phyloP scores from a whole-genome alignment of 2,113 vertebrate genomes.

The Pterophyllum scalare region DNA sequence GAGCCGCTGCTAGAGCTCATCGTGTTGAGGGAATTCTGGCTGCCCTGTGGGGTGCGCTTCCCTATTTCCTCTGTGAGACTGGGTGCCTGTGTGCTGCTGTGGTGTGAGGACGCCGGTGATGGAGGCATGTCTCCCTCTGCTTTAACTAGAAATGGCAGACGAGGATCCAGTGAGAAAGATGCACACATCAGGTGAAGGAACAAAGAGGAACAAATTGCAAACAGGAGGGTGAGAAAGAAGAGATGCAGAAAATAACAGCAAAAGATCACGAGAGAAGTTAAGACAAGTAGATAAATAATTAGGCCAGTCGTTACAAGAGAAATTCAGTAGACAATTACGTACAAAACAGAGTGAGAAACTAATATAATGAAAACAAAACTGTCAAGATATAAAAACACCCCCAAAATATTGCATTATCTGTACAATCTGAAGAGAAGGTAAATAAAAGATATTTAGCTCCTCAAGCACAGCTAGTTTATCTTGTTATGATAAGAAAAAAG shows the following conservation, averaged over 20 bases:
- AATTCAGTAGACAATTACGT: not conserved
- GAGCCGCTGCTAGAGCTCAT: conserved; percentile 97
- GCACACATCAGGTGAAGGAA: not conserved
- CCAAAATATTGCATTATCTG: not conserved
- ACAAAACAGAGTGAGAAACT: not conserved
- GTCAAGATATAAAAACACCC: not conserved
- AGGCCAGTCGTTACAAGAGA: not conserved
- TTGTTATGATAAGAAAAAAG: conserved; percentile 16
- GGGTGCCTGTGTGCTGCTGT: conserved; percentile 95
- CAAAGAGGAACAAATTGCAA: conserved; percentile 1
- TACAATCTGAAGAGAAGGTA: conserved; percentile 16
- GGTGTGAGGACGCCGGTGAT: conserved; percentile 96
- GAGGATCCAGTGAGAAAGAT: conserved; percentile 10
- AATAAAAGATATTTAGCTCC: conserved; percentile 7
- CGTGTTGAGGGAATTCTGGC: conserved; percentile 97
- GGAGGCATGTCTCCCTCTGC: conserved; percentile 91
- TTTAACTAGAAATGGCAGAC: conserved; percentile 72
- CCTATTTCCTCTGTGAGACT: conserved; percentile 91
- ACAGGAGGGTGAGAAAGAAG: not conserved
- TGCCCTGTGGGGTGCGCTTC: conserved; percentile 95
- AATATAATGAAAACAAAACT: conserved; percentile 8
- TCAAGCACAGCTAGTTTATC: conserved; percentile 2
- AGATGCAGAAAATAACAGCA: not conserved
- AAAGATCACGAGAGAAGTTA: not conserved
- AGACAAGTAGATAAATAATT: not conserved